Evolutionary conservation across 2,888 invertebrate genomes (phyloP), one percentile per base, ranked within the genome.

Genomic region (Acanthosepion esculentum): DNA sequence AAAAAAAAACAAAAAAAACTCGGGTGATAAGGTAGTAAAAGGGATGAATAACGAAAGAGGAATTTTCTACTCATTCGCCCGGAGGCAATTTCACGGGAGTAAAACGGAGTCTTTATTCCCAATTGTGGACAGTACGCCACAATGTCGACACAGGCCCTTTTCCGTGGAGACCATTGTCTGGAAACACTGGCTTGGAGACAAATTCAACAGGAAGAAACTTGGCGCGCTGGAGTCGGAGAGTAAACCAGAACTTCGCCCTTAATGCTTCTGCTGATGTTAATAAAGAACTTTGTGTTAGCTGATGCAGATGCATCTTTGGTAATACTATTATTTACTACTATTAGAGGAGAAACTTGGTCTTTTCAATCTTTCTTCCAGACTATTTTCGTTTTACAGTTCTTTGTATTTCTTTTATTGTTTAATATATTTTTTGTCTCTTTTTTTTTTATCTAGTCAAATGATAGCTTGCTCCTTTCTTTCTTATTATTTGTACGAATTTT

Each of bases 81-180:
- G n/a, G n/a, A 78, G 78, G n/a, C 78, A 78, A 78, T 78, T 78
- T n/a, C n/a, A 78, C 78, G 78, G n/a, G 78, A 78, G 78, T 78
- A 78, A n/a, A 78, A 78, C 78, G n/a, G 78, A 78, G n/a, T 78
- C n/a, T 78, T 78, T 78, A 78, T 78, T 78, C 78, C 59, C 78
- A 78, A 78, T 78, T 78, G n/a, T 78, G 78, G 78, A n/a, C 78
- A 23, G 15, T 78, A 78, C 78, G 78, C 78, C 78, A 78, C 78
- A 78, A 78, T 78, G 78, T 78, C 78, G 78, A 33, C n/a, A n/a
- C 78, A 78, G 78, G n/a, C 78, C n/a, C 23, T 78, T 78, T 78
- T 78, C 78, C n/a, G 78, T 33, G 78, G 78, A n/a, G 78, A n/a
- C 78, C n/a, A 78, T 78, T 78, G 78, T 78, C 78, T 78, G 78